Evolutionary conservation across 2,797 vertebrate genomes (phyloP).

Genomic region (Sylvia borin): DNA sequence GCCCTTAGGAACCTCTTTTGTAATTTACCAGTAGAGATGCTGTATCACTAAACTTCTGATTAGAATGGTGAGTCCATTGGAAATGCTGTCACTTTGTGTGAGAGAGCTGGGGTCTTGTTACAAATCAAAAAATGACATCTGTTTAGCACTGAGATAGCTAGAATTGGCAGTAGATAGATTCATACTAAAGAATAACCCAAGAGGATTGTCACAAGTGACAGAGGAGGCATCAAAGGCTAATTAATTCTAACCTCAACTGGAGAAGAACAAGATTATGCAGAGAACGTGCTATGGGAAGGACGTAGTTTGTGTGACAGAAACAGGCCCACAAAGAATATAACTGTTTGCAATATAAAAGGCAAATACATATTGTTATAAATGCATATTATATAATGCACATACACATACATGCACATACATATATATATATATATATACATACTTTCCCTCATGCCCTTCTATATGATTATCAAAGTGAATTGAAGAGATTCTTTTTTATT

Average conservation of each 20-base stretch:
- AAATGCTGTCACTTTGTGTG: neutral
- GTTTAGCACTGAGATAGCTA: neutral
- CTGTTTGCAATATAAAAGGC: neutral
- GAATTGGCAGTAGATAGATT: neutral
- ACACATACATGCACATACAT: fast-evolving
- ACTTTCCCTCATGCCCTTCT: neutral
- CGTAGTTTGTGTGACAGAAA: fast-evolving
- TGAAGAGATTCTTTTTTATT: neutral
- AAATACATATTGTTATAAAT: neutral
- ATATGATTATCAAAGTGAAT: neutral
- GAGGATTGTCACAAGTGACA: neutral
- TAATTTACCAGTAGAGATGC: neutral
- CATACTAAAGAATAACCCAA: neutral
- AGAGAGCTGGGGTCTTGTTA: neutral
- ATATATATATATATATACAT: fast-evolving
- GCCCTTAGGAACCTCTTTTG: neutral
- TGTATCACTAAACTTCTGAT: neutral
- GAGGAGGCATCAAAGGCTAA: neutral
- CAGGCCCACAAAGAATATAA: neutral
- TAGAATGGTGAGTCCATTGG: neutral
- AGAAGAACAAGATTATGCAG: neutral
- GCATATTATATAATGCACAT: neutral
- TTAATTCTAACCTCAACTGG: neutral
- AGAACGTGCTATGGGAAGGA: neutral
- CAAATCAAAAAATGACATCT: neutral